Evolutionary conservation across 2,888 invertebrate genomes (phyloP).

Genomic region (Suillia variegata): DNA sequence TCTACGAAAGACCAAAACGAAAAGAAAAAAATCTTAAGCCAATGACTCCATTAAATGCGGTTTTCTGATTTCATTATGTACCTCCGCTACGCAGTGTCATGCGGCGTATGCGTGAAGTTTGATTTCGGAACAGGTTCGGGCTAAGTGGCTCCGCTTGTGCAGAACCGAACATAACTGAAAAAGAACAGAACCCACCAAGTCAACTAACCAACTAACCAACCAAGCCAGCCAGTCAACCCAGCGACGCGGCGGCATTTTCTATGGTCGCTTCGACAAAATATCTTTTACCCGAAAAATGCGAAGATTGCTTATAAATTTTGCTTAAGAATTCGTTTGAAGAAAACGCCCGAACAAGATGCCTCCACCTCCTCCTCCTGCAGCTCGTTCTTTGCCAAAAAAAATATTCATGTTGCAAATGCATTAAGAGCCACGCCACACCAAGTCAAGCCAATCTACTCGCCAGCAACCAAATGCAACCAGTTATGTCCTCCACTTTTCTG

Average conservation of each 20-base stretch:
- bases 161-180: background rate
- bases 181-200: too few species aligned
- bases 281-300: background rate
- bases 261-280: too few species aligned
- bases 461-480: background rate
- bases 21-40: conserved; percentile 31
- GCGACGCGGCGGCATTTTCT: too few species aligned
- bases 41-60: conserved; percentile 49
- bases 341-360: too few species aligned
- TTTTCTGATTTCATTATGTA: conserved; percentile 40
- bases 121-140: background rate
- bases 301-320: background rate
- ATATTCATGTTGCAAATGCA: background rate
- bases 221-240: too few species aligned
- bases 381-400: background rate
- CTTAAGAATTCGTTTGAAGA: background rate
- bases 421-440: too few species aligned
- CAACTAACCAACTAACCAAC: background rate
- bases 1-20: conserved; percentile 5
- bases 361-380: too few species aligned
- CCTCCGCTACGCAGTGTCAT: background rate
- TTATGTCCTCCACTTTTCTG: background rate
- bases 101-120: background rate
- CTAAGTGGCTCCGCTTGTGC: background rate
- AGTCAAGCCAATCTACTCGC: too few species aligned